A percentile compares a stretch with the other conserved stretches of the same genome.
These are phyloP conservation scores for Solea solea DNA, from an alignment of 2,113 vertebrate genomes.

Conservation along the genomic window DNA sequence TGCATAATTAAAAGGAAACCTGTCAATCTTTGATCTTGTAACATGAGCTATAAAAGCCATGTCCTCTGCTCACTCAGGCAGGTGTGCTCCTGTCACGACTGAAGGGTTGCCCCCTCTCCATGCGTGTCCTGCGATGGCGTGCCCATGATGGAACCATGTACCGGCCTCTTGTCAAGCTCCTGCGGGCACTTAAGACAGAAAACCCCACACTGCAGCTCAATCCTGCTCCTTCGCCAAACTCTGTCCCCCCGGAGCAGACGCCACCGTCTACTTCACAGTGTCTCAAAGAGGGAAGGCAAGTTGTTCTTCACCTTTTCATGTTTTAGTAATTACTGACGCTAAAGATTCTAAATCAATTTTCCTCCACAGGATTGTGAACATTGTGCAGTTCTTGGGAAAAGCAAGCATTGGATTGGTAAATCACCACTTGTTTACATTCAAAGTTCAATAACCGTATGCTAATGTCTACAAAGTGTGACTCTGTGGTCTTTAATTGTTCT, in stretches of 20 bases:
- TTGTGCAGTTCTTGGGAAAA: conserved; percentile 80
- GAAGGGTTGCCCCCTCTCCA: conserved; percentile 75
- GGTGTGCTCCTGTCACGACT: conserved; percentile 77
- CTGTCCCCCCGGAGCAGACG: conserved; percentile 37
- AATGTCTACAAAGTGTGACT: background rate
- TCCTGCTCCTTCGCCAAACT: conserved; percentile 21
- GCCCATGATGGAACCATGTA: conserved; percentile 71
- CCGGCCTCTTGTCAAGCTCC: conserved; percentile 78
- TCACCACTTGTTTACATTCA: background rate
- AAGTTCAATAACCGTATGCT: background rate
- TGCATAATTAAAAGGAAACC: background rate
- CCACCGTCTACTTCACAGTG: conserved; percentile 42
- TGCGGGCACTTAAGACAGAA: conserved; percentile 78
- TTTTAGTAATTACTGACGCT: background rate
- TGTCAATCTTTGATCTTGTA: background rate
- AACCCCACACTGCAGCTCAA: conserved; percentile 77
- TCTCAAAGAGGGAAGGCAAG: conserved; percentile 74
- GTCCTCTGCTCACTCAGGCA: conserved; percentile 62
- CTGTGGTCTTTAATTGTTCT: background rate
- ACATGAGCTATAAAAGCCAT: background rate
- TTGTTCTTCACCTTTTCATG: background rate
- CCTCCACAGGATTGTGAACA: conserved; percentile 80
- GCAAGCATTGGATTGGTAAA: conserved; percentile 81
- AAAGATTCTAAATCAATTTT: conserved; percentile 22
- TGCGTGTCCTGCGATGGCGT: conserved; percentile 78